Evolutionary conservation across 2,797 vertebrate species (phyloP).

Genomic region (Xenops minutus): DNA sequence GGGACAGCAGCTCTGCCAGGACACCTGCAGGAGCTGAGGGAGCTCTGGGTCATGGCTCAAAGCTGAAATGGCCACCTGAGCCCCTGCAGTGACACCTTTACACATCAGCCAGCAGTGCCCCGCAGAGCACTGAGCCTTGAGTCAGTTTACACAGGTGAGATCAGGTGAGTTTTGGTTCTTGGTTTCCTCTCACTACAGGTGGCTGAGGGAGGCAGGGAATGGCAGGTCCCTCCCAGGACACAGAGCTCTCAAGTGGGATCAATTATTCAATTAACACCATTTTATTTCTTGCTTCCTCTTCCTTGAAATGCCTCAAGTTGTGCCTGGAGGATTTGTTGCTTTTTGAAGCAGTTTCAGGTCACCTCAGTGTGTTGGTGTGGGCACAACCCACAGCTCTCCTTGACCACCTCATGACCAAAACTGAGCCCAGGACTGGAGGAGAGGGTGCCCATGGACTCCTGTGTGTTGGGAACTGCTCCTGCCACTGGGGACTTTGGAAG

Average conservation of each 20-base stretch:
- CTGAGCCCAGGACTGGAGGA: background rate
- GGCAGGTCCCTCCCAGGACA: background rate
- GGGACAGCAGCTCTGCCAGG: background rate
- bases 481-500: background rate
- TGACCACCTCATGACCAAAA: rapidly evolving
- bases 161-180: background rate
- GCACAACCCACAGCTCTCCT: background rate
- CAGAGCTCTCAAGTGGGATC: background rate
- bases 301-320: background rate
- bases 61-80: background rate
- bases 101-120: rapidly evolving
- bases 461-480: rapidly evolving
- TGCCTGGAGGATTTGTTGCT: background rate
- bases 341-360: background rate
- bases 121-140: background rate
- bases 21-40: background rate
- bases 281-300: background rate
- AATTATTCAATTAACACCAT: background rate
- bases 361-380: rapidly evolving
- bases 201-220: background rate
- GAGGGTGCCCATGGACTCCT: rapidly evolving
- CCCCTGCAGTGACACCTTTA: background rate
- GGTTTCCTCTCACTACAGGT: rapidly evolving
- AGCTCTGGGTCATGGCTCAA: background rate
- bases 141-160: rapidly evolving